Percentiles rank a stretch among this genome's conserved stretches.
Conservation (phyloP, 2,888 invertebrate species). For the Diaphora mendica region DNA sequence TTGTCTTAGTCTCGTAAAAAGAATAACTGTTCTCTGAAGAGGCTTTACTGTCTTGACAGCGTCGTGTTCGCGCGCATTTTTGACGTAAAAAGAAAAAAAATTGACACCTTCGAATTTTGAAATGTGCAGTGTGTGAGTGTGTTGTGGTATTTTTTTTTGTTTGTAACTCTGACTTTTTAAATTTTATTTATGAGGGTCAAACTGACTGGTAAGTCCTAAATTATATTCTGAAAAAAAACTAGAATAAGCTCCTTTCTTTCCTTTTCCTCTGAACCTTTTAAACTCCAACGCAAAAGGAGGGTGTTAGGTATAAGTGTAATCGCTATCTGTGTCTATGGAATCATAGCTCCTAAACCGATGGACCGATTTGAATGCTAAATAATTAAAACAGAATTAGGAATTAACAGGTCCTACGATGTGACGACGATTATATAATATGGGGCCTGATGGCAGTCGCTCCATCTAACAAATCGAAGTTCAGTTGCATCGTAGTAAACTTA, state of each 20-base stretch:
- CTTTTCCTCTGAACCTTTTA: too few species aligned
- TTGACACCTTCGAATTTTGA: constrained; percentile 23
- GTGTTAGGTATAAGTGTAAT: too few species aligned
- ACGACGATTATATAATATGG: too few species aligned
- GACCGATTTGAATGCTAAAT: too few species aligned
- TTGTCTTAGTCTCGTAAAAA: constrained; percentile 48
- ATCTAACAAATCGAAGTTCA: too few species aligned
- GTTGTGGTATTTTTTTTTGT: constrained; percentile 20
- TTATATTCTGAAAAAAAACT: neutral
- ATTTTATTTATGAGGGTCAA: constrained; percentile 46
- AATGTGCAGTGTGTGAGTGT: constrained; percentile 32
- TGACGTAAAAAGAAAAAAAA: constrained; percentile 36
- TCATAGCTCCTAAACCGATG: too few species aligned
- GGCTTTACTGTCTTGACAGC: constrained; percentile 35
- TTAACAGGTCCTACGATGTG: too few species aligned
- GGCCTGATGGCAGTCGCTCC: too few species aligned
- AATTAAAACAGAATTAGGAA: too few species aligned
- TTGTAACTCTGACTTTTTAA: constrained; percentile 1
- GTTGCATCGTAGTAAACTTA: too few species aligned
- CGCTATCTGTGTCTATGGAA: too few species aligned
- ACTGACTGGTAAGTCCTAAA: constrained; percentile 56
- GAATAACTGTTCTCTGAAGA: constrained; percentile 47
- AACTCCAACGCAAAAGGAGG: too few species aligned
- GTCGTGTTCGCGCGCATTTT: constrained; percentile 65
- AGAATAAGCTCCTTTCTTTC: neutral